Evolutionary conservation across 92 coral and sea anemone species (phyloP), one percentile per base, ranked within the genome.

Genomic region (Diadumene lineata): DNA sequence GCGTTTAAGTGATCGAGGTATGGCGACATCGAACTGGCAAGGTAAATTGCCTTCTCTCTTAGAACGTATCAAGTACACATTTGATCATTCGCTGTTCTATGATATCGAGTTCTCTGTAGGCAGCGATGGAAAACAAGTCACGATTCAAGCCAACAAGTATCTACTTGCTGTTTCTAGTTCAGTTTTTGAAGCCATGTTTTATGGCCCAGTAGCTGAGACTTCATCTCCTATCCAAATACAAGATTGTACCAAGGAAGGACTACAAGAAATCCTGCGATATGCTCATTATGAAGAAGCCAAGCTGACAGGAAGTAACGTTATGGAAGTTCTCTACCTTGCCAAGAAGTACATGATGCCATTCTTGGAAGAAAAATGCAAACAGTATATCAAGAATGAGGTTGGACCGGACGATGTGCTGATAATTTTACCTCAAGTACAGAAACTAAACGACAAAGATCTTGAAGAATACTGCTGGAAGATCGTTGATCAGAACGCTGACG

Each of bases 101-200:
- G 81, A 76, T n/a, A 64, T 76, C 13, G 51, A 76, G 38, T 64
- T 76, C 63, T 64, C 74, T 25, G 74, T 64, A 7, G 65, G 11
- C 19, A 26, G 43, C 7, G 21, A 50, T 34, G 64, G 73, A 31
- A 43, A 68, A 50, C 24, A 34, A 43, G 58, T 68, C 60, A 58
- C 23, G 17, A 21, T 78, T 43, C 76, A 76, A 11, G 83, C 74
- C 43, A 76, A 68, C 68, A 78, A 69, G 34, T 78, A 68, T 66
- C 28, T 68, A 2, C 57, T 77, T 32, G 75, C 82, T n/a, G 32
- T 62, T 43, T 43, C 66, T 31, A 77, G 82, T 67, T 75, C 82
- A 22, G 75, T 77, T 28, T 77, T 77, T 46, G 63, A 19, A 23
- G 74, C 82, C 72, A 66, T 66, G 82, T 77, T 77, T 57, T 69